Percentiles rank a stretch among this genome's conserved stretches.
phyloP scores from a whole-genome alignment of 2,797 vertebrate genomes.

The Crocidura indochinensis region DNA sequence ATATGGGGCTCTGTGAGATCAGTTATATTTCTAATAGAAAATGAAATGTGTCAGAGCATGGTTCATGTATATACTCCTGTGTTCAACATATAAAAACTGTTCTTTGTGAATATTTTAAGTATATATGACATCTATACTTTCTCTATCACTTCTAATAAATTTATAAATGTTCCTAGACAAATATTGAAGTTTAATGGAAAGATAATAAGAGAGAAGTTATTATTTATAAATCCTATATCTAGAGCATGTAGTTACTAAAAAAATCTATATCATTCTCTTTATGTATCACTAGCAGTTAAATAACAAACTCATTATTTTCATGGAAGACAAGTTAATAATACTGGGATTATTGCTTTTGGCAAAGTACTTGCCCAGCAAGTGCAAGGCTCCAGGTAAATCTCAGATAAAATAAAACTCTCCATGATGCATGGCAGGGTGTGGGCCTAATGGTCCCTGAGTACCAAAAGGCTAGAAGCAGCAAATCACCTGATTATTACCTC shows the following conservation, averaged over 20 bases:
- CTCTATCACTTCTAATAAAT: neutral
- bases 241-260: neutral
- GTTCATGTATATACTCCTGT: too few relatives aligned
- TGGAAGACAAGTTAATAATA: neutral
- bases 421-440: too few relatives aligned
- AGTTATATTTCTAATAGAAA: conserved; percentile 50
- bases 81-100: fast-evolving
- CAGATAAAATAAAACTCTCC: too few relatives aligned
- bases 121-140: neutral
- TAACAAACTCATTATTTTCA: neutral
- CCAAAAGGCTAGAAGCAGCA: too few relatives aligned
- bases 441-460: too few relatives aligned
- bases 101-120: neutral
- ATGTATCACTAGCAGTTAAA: neutral
- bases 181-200: neutral
- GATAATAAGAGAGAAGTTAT: neutral
- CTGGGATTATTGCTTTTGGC: neutral
- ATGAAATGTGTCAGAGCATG: neutral
- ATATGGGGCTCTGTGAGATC: neutral
- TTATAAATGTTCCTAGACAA: neutral
- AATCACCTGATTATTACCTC: too few relatives aligned
- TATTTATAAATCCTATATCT: neutral
- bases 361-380: too few relatives aligned
- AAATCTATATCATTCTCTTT: neutral
- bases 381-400: neutral